These are phyloP conservation scores for Nilaparvata lugens DNA, from an alignment of 1,140 invertebrate species.

Conservation along the genomic window DNA sequence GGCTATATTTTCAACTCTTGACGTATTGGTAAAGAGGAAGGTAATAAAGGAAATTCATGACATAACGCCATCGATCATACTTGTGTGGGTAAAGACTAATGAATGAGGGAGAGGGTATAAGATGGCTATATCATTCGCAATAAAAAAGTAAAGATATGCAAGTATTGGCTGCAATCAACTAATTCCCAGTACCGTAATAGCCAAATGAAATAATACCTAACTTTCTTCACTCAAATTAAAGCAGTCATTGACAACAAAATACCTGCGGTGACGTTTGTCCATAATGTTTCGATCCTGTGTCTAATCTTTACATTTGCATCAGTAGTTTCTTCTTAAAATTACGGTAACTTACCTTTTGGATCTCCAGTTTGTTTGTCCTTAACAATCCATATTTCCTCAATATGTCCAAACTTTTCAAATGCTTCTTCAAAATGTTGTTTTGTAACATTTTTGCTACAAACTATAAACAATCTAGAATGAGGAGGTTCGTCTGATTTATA, in stretches of 20 bases:
- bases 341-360: constrained; percentile 73
- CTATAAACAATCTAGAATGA: constrained; percentile 76
- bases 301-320: neutral
- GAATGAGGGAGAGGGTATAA: no score
- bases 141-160: no score
- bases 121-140: no score
- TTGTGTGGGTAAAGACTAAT: no score
- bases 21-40: no score
- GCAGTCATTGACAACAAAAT: neutral
- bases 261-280: neutral
- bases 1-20: no score
- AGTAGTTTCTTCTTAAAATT: neutral
- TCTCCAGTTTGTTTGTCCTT: constrained; percentile 76
- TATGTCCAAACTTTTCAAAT: constrained; percentile 72
- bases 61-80: no score
- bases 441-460: constrained; percentile 69
- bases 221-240: neutral
- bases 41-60: no score
- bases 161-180: neutral
- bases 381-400: constrained; percentile 84
- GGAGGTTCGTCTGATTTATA: constrained; percentile 54
- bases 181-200: neutral
- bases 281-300: neutral
- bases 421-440: constrained; percentile 69
- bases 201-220: neutral